Base-by-base conservation (phyloP, 2,888 invertebrate genomes). In the Cephus spinipes region DNA sequence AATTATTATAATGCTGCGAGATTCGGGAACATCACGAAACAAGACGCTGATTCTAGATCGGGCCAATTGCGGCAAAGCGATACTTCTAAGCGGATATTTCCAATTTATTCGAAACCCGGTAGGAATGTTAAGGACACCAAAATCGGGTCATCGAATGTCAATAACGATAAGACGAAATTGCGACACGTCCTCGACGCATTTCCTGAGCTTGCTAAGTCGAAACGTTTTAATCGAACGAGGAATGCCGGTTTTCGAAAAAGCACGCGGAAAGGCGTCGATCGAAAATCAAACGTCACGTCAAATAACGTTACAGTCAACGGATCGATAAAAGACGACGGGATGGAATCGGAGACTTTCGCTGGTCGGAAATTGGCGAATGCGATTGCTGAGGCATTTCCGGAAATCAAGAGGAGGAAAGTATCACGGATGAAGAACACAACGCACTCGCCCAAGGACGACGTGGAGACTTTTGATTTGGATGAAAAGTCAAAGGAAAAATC, bases 1-100 rank as follows among this genome's bases (percentile, higher is more conserved):
- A 81, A 82, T 76, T 68, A 77, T 76, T 76, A 82, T 83, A 81
- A 85, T 75, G 80, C 79, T 71, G 30, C 74, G 73, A 33, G 35
- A 34, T 77, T 74, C 68, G 55, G 80, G 31, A 33, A 30, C 15
- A 12, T 3, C 11, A n/a, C 55, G 55, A 12, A 77, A 15, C 40
- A 36, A 40, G 73, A 40, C 3, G n/a, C 34, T 55, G 32, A 76
- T 55, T 23, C 30, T 79, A 79, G 69, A 73, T 81, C 6, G 34
- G n/a, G 3, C 12, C 15, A 1, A 73, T 73, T 30, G 1, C 76
- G 15, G 34, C n/a, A 31, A 74, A 34, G 30, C 31, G 69, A 4
- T 4, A 34, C 68, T n/a, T 23, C 11, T 40, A n/a, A 31, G 40
- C 31, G 32, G 55, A 55, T 55, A 30, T 30, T 73, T 76, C 11